Base-by-base conservation (phyloP, 2,888 invertebrate species). In the Heliconius ismenius region DNA sequence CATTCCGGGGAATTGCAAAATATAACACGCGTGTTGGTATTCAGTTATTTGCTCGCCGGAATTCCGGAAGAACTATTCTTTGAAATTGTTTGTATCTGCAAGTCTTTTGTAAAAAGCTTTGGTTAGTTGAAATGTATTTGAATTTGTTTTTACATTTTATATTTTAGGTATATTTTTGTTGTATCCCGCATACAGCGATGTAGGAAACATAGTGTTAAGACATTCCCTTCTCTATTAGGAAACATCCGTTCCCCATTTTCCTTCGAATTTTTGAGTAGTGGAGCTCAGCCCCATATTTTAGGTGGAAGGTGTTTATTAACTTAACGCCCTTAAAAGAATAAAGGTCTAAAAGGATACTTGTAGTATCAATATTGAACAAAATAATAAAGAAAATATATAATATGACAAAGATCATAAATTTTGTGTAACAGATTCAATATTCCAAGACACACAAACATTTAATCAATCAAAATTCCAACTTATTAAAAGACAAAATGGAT, bases 1-100 rank as follows among this genome's bases (percentile, higher is more conserved):
- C 89, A 89, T 89, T 90, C 89, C 84, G 89, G 90, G 90, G 89
- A 87, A 92, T 92, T 90, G 91, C 89, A 86, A 88, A 90, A 90
- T 90, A 91, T 91, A 90, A 92, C 90, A 88, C 86, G 87, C 86
- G 81, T 82, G 83, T 82, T 82, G 86, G 88, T 87, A 88, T 90
- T 89, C 88, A 88, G 91, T 89, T 91, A 90, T 90, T 89, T 88
- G 86, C 81, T 86, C 80, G 84, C 81, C 85, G 86, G 84, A 88
- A 88, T 90, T 85, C 83, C 83, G 79, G 80, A 62, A 73, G 76
- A 28, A 26, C 15, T 78, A 70, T 76, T 49, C 67, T 43, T 54
- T 65, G 43, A 68, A 68, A 74, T 49, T 69, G 49, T 49, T 69
- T 69, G 43, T 75, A 75, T 69, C 49, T 32, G 32, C 15, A 58